Percentiles rank a stretch among this genome's conserved stretches.
Evolutionary conservation across 2,888 invertebrate species (phyloP).

Genomic region (Rhyacophila evoluta): DNA sequence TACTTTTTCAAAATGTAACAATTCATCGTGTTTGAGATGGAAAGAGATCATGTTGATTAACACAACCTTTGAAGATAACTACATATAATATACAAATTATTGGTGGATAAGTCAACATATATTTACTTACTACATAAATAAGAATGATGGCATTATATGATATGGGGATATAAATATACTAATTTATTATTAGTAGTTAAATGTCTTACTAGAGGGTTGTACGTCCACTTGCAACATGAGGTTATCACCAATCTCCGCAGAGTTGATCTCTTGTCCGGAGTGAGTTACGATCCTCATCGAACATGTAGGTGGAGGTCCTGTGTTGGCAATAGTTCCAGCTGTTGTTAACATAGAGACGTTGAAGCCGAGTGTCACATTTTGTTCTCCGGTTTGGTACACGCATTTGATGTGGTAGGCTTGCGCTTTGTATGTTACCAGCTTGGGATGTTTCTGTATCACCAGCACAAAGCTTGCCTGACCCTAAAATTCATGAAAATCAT

Average conservation of each 20-base stretch:
- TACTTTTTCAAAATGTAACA: too few species aligned
- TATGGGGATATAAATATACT: too few species aligned
- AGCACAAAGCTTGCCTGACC: conserved; percentile 93
- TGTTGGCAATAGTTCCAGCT: conserved; percentile 94
- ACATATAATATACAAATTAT: too few species aligned
- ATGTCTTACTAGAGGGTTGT: conserved; percentile 77
- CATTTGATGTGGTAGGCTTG: conserved; percentile 97
- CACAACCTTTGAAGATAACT: too few species aligned
- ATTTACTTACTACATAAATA: too few species aligned
- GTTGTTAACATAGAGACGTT: conserved; percentile 96
- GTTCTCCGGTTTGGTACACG: conserved; percentile 93
- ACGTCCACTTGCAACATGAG: conserved; percentile 88
- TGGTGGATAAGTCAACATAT: too few species aligned
- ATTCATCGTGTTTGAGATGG: too few species aligned
- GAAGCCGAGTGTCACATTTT: conserved; percentile 91
- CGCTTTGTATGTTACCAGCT: conserved; percentile 92
- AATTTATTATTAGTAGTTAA: too few species aligned
- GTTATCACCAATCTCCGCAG: conserved; percentile 93
- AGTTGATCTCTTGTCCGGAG: conserved; percentile 88
- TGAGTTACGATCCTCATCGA: conserved; percentile 91
- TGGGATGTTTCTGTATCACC: conserved; percentile 96
- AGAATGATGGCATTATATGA: too few species aligned
- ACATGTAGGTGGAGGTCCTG: conserved; percentile 93
- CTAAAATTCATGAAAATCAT: conserved; percentile 70
- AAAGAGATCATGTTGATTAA: too few species aligned